Evolutionary conservation across 2,888 invertebrate species (phyloP).

Genomic region (Taphrorychus bicolor): DNA sequence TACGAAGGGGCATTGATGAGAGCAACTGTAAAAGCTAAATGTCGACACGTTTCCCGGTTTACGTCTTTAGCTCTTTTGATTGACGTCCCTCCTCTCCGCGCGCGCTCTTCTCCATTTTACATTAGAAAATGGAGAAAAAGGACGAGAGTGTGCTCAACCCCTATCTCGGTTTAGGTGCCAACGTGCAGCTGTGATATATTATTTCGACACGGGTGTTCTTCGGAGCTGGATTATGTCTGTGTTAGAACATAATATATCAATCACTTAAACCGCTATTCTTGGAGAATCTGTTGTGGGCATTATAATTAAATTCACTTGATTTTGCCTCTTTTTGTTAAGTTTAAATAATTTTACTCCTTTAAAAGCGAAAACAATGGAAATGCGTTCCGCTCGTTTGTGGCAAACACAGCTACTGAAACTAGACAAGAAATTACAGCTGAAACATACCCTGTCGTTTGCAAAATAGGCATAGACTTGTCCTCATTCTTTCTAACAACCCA

Average conservation of each 20-base stretch:
- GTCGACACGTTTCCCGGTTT: not conserved
- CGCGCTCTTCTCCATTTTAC: not conserved
- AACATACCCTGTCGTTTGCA: not conserved
- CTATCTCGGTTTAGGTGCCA: not conserved
- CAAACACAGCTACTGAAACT: not conserved
- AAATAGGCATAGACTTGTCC: not conserved
- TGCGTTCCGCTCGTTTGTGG: no score
- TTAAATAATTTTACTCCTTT: no score
- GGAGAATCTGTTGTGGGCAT: not conserved
- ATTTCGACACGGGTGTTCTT: not conserved
- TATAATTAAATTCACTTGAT: no score
- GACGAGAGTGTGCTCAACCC: not conserved
- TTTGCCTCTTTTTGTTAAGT: no score
- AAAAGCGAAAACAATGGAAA: no score
- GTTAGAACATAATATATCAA: not conserved
- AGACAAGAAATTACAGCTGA: not conserved
- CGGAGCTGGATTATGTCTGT: not conserved
- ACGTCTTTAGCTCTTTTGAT: not conserved
- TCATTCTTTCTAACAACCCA: not conserved
- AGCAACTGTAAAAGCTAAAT: not conserved
- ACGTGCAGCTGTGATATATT: not conserved
- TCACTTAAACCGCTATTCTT: not conserved
- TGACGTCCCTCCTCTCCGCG: not conserved
- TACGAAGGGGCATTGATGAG: not conserved
- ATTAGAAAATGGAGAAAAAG: not conserved